Evolutionary conservation across 1,140 invertebrate genomes (phyloP), one percentile per base, ranked within the genome.

Genomic region (Steinernema khuongi): DNA sequence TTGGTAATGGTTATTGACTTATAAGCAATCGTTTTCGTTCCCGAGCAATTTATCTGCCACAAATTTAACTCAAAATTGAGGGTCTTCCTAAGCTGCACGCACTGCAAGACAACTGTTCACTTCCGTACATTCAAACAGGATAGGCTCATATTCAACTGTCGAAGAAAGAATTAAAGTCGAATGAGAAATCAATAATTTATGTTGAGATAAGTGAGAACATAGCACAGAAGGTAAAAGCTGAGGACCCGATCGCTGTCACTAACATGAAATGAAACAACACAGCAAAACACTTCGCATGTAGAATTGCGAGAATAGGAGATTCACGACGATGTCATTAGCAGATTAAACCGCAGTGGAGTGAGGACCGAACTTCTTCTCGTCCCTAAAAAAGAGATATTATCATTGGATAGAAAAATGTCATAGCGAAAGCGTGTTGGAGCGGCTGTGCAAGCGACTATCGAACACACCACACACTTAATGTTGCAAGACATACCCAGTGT

Each of bases 221-320:
- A 60, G 50, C 50, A 60, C 50, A 60, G 50, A 60, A 60, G 50
- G 50, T 60, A 60, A 60, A 60, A 60, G 50, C 50, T 60, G 14
- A 60, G 11, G 50, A 60, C 50, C 50, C 50, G 50, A 60, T 60
- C 50, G 22, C 36, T 60, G 50, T 60, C 50, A 60, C 50, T 60
- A 60, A 60, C 50, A 60, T 17, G 11, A 26, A 11, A 60, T 17
- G 50, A 2, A 7, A 60, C 50, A 60, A 60, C n/a, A 41, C 7
- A 41, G 36, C 36, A 41, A n/a, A n/a, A n/a, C n/a, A n/a, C n/a
- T n/a, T n/a, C n/a, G n/a, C n/a, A n/a, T n/a, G n/a, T n/a, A n/a
- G n/a, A n/a, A n/a, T n/a, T n/a, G 36, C n/a, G 36, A 7, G 36
- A 11, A 41, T 41, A 11, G 36, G 11, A 11, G 50, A 60, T 26